phyloP scores from a whole-genome alignment of 2,113 vertebrate species.

The Gymnobelideus leadbeateri region DNA sequence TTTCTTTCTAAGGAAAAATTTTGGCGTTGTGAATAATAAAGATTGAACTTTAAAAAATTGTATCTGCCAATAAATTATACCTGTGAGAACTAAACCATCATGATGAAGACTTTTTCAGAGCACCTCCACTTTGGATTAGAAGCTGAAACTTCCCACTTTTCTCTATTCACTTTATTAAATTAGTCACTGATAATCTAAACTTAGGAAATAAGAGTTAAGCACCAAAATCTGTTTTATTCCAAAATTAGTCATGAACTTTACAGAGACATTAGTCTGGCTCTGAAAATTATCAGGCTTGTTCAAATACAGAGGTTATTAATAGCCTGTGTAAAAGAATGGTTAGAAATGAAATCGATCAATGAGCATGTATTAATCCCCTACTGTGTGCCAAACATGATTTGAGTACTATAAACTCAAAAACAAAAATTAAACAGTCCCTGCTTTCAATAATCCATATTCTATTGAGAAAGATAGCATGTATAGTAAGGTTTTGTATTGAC shows the following conservation, averaged over 20 bases:
- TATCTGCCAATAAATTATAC: not conserved
- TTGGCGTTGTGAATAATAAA: not conserved
- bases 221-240: not conserved
- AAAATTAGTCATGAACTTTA: not conserved
- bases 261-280: not conserved
- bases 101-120: not conserved
- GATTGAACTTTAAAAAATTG: not conserved
- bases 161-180: not conserved
- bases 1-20: not conserved
- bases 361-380: not conserved
- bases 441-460: not conserved
- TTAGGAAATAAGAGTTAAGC: not conserved
- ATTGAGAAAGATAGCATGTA: too few species aligned
- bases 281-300: not conserved
- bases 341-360: not conserved
- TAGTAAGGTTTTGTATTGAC: not conserved
- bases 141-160: not conserved
- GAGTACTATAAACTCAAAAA: not conserved
- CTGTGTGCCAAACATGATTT: not conserved
- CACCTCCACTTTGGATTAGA: not conserved
- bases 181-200: not conserved
- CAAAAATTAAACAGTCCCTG: not conserved
- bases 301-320: not conserved
- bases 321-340: not conserved
- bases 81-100: not conserved